A percentile compares a stretch with the other conserved stretches of the same genome.
Evolutionary conservation across 2,113 vertebrate species (phyloP).

Genomic region (Pelecanus crispus): DNA sequence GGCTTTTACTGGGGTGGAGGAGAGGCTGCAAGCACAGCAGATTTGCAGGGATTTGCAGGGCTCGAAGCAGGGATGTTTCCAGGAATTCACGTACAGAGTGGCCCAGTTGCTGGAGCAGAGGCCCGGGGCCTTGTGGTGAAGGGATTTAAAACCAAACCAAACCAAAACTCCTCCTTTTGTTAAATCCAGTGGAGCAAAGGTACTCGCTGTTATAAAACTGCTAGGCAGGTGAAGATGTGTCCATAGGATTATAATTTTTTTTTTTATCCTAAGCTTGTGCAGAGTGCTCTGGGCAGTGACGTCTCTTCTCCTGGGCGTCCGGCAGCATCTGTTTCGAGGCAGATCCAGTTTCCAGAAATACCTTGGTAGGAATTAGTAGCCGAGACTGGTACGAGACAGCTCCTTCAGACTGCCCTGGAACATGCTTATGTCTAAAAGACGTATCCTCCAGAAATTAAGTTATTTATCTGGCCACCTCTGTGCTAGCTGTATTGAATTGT

Average conservation of each 20-base stretch:
- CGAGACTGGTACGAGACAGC: neutral
- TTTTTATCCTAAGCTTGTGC: neutral
- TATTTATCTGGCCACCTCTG: neutral
- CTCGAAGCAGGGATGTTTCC: neutral
- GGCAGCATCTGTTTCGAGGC: neutral
- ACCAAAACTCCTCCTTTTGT: neutral
- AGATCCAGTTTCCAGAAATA: neutral
- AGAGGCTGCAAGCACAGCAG: neutral
- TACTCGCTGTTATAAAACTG: neutral
- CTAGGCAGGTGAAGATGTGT: neutral
- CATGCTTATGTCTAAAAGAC: neutral
- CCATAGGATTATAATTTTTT: accelerated
- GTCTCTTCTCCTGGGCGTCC: neutral
- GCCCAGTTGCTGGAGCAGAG: neutral
- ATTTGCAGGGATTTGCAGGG: neutral
- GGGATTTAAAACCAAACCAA: neutral
- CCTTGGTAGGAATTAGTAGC: neutral
- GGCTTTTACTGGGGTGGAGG: neutral
- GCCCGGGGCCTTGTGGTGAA: neutral
- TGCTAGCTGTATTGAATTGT: neutral
- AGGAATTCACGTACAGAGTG: neutral
- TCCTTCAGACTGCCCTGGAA: neutral
- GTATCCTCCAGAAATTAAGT: neutral
- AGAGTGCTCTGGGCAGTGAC: neutral
- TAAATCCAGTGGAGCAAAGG: neutral